phyloP scores from a whole-genome alignment of 2,888 invertebrate genomes.

The Anoncus sp. region DNA sequence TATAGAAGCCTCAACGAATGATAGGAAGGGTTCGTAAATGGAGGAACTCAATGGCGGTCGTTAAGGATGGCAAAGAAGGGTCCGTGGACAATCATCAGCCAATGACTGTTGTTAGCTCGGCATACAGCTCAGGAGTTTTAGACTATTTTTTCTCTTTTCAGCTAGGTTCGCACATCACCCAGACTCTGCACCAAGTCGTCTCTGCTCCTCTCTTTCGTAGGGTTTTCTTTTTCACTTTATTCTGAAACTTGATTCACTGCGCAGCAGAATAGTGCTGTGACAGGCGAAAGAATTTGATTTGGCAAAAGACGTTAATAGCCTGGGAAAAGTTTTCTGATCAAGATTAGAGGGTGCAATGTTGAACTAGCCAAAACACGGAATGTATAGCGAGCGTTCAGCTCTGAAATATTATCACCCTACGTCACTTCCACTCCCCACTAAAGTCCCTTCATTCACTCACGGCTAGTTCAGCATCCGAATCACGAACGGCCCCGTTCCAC shows the following conservation, averaged over 20 bases:
- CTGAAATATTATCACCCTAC: conserved; percentile 66
- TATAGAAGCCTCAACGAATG: conserved; percentile 51
- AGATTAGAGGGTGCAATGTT: conserved; percentile 49
- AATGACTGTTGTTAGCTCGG: conserved; percentile 67
- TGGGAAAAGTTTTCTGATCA: conserved; percentile 61
- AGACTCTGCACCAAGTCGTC: conserved; percentile 15
- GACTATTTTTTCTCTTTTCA: conserved; percentile 40
- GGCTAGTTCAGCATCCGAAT: conserved; percentile 65
- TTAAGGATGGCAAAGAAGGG: conserved; percentile 60
- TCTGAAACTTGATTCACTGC: conserved; percentile 29
- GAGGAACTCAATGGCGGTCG: conserved; percentile 67
- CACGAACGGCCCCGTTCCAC: conserved; percentile 65
- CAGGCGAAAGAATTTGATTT: conserved; percentile 66
- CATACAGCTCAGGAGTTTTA: conserved; percentile 39
- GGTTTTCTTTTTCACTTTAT: conserved; percentile 9
- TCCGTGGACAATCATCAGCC: conserved; percentile 62
- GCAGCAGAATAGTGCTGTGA: conserved; percentile 37
- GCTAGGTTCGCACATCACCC: conserved; percentile 22
- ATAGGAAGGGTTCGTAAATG: conserved; percentile 49
- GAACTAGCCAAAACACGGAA: conserved; percentile 39
- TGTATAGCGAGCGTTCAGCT: conserved; percentile 30
- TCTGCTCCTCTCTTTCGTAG: conserved; percentile 6
- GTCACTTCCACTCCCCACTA: conserved; percentile 59
- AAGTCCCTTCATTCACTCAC: conserved; percentile 63
- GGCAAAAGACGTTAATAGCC: conserved; percentile 62